These are phyloP conservation scores for Globia sparganii DNA, from an alignment of 2,888 invertebrate species.

Conservation along the genomic window DNA sequence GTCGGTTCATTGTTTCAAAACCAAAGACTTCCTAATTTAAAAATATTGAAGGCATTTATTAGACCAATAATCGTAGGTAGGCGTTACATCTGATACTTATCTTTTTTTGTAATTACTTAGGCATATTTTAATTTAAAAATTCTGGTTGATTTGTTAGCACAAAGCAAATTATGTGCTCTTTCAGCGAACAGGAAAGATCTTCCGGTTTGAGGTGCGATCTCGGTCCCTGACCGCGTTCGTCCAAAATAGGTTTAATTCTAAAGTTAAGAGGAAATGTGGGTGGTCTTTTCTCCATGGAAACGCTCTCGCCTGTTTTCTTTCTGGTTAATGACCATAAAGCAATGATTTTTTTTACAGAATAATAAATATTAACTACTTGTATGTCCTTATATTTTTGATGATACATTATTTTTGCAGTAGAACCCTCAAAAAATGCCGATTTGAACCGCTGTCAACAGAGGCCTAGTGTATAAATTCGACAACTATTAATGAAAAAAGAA, in stretches of 20 bases:
- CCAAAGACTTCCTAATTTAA: neutral
- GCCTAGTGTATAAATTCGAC: no score
- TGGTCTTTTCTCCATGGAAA: no score
- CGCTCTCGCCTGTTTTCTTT: no score
- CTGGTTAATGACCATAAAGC: no score
- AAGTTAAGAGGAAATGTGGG: no score
- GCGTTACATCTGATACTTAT: neutral
- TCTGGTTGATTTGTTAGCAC: conserved; percentile 2
- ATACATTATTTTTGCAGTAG: no score
- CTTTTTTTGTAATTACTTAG: conserved; percentile 9
- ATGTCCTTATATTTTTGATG: no score
- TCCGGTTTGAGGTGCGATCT: conserved; percentile 18
- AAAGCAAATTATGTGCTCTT: conserved; percentile 37
- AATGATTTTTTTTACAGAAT: no score
- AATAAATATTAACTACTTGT: no score
- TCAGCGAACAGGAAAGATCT: conserved; percentile 27
- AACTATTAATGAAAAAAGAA: no score
- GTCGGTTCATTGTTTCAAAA: neutral
- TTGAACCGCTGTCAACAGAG: no score
- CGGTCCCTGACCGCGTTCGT: neutral
- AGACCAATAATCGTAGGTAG: conserved; percentile 10
- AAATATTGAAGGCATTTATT: neutral
- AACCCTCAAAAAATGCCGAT: no score
- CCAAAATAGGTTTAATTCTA: conserved; percentile 3
- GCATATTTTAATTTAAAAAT: conserved; percentile 21